Conservation (phyloP, 1,140 invertebrate species). For the Nixonia krombeini region DNA sequence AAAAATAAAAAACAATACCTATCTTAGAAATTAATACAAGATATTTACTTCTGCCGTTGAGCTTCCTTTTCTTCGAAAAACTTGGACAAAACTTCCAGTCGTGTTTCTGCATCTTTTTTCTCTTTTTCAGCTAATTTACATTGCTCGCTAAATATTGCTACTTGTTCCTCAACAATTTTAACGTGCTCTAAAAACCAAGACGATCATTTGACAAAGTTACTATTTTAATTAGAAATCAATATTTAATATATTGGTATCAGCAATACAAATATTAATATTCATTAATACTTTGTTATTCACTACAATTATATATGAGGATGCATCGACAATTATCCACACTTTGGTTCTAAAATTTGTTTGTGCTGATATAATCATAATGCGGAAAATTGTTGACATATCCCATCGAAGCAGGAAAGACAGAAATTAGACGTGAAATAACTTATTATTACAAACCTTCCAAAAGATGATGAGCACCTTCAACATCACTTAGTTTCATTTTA, state of each 20-base stretch:
- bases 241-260: no score
- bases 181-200: constrained; percentile 69
- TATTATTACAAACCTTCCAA: constrained; percentile 62
- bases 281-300: no score
- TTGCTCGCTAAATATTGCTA: constrained; percentile 74
- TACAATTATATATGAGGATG: no score
- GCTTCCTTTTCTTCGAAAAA: constrained; percentile 92
- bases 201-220: no score
- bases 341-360: no score
- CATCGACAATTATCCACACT: no score
- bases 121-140: constrained; percentile 82
- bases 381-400: no score
- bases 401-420: no score
- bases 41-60: constrained; percentile 83
- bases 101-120: constrained; percentile 84
- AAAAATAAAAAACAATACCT: constrained; percentile 17
- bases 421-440: no score
- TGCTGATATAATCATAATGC: no score
- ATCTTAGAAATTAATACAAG: constrained; percentile 18
- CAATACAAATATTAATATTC: no score
- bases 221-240: no score
- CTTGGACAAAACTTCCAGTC: constrained; percentile 86
- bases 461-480: constrained; percentile 65
- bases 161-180: constrained; percentile 68
- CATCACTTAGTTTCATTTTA: constrained; percentile 62